Base-by-base conservation (phyloP, 2,797 vertebrate genomes). In the Pipistrellus pygmaeus region DNA sequence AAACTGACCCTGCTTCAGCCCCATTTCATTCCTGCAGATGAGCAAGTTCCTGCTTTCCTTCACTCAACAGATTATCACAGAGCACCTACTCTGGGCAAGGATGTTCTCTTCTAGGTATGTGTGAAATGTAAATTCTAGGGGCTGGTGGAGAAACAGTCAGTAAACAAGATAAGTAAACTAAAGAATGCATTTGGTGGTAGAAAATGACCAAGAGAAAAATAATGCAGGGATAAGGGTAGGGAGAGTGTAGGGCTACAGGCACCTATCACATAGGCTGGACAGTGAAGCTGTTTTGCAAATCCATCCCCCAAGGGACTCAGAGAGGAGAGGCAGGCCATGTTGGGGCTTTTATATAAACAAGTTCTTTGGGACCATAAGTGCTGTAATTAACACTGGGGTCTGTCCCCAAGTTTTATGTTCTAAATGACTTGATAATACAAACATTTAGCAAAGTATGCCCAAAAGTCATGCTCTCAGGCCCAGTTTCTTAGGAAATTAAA, bases 181-280 rank as follows among this genome's bases (percentile, higher is more conserved):
- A 85, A 68, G 1, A 82, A 53, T 27, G 27, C 1, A 1, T 46
- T 48, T 32, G 23, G 20, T 53, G 23, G 20, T 62, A 41, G 44
- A 10, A 66, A 69, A 51, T 64, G 72, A 57, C 81, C 62, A 93
- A 60, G 44, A 85, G 92, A 68, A 92, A 90, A 83, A 91, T 38
- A 48, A 51, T 17, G 8, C 18, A n/a, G 21, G 15, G 53, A 35
- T 77, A 80, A 35, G 23, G 75, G 30, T 2, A 51, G 80, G 30
- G 85, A 84, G 21, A 17, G 25, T 15, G 18, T 30, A 12, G 44
- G 53, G 11, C 17, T 6, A 48, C 10, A 18, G 46, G 62, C 23
- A 53, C 76, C 32, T 60, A 72, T 85, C 85, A 64, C 21, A 60
- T 0, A 18, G 6, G 20, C 3, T 48, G 41, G 27, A 64, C 41